Evolutionary conservation across 2,797 vertebrate species (phyloP).

Genomic region (Bradypodion pumilum): DNA sequence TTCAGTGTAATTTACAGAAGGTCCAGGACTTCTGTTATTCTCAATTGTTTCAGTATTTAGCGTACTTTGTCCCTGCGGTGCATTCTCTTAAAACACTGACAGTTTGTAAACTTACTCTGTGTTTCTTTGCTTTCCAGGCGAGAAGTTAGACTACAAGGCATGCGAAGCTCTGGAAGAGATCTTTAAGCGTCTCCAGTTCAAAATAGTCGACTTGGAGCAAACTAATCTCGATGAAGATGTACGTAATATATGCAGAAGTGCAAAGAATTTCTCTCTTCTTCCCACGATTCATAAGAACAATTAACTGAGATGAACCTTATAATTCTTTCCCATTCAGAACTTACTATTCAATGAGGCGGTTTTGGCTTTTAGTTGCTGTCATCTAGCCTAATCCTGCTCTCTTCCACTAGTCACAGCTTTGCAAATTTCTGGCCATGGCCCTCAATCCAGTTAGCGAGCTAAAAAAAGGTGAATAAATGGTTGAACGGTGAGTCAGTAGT

Average conservation of each 20-base stretch:
- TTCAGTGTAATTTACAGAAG: no score
- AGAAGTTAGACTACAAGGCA: constrained; percentile 91
- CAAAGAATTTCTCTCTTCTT: rapidly evolving
- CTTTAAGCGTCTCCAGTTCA: constrained; percentile 94
- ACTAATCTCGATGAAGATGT: constrained; percentile 95
- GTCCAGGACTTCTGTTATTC: background rate
- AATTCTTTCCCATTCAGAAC: background rate
- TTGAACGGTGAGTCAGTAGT: no score
- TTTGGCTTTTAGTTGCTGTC: background rate
- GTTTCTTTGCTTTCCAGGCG: constrained; percentile 73
- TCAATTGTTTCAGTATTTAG: background rate
- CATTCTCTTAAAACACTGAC: background rate
- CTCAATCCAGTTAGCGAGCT: no score
- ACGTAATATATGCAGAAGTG: constrained; percentile 1
- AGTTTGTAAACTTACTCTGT: background rate
- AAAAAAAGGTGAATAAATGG: no score
- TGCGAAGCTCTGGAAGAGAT: constrained; percentile 94
- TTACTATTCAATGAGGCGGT: background rate
- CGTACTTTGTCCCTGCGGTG: background rate
- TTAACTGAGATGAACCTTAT: background rate
- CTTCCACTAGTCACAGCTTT: background rate
- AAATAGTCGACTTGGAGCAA: constrained; percentile 90
- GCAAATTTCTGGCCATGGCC: no score
- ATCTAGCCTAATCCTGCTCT: background rate
- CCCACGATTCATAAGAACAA: no score